A percentile compares a stretch with the other conserved stretches of the same genome.
Conservation (phyloP, 2,888 invertebrate genomes). For the Lithophane semibrunnea region DNA sequence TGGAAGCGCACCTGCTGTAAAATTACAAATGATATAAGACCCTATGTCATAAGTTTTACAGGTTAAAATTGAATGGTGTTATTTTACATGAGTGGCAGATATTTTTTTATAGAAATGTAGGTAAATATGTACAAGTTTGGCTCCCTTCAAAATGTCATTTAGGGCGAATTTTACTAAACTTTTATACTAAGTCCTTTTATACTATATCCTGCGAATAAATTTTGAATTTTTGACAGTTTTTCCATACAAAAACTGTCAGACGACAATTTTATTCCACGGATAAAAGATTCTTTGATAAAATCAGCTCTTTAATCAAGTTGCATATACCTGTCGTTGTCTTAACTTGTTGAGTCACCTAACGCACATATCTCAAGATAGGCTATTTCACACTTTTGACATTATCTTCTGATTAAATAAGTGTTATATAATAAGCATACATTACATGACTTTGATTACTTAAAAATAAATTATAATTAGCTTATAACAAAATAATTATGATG, state of each 20-base stretch:
- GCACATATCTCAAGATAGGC: background rate
- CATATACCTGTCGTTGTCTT: constrained; percentile 20
- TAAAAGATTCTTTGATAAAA: too few species aligned
- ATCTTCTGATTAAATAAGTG: background rate
- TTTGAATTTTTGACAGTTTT: too few species aligned
- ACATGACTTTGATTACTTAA: background rate
- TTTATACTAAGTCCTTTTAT: too few species aligned
- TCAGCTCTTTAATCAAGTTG: constrained; percentile 11
- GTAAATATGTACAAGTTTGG: constrained; percentile 15
- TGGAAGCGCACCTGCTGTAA: constrained; percentile 46
- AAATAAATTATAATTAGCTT: background rate
- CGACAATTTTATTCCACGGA: too few species aligned
- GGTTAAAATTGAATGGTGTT: background rate
- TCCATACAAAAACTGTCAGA: too few species aligned
- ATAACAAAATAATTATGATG: background rate
- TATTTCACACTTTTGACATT: background rate
- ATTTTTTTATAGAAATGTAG: constrained; percentile 7
- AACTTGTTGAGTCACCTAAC: constrained; percentile 11
- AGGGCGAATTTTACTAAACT: too few species aligned
- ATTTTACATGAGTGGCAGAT: background rate
- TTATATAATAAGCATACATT: background rate
- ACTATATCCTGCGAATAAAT: too few species aligned
- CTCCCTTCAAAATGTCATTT: background rate
- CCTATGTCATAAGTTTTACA: background rate
- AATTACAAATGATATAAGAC: background rate